Evolutionary conservation across 2,797 vertebrate species (phyloP).

Genomic region (Triplophysa yarkandensis): DNA sequence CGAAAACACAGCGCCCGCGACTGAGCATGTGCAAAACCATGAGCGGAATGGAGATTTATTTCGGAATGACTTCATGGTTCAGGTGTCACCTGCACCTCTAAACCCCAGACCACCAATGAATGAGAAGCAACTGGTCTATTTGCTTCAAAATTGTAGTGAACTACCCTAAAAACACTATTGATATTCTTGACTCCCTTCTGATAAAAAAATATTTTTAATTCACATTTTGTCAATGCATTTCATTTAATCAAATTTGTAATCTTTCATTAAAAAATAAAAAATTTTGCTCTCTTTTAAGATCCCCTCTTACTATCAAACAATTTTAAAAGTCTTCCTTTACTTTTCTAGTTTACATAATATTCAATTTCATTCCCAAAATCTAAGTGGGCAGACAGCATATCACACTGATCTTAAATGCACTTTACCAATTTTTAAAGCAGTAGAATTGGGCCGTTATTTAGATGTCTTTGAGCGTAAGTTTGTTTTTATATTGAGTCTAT

Average conservation of each 20-base stretch:
- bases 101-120: neutral
- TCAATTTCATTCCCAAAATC: neutral
- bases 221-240: too few species aligned
- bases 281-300: too few species aligned
- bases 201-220: neutral
- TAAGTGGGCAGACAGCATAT: neutral
- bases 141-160: neutral
- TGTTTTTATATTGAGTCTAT: conserved; percentile 20
- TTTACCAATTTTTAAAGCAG: conserved; percentile 32
- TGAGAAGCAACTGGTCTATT: neutral
- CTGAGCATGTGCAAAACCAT: conserved; percentile 66
- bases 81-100: conserved; percentile 62
- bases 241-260: too few species aligned
- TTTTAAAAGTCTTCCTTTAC: neutral
- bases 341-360: neutral
- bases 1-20: conserved; percentile 54
- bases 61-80: conserved; percentile 56
- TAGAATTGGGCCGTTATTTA: conserved; percentile 45
- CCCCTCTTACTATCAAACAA: neutral
- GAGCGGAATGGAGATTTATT: conserved; percentile 68
- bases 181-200: neutral
- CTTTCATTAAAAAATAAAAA: too few species aligned
- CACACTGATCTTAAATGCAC: neutral
- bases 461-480: conserved; percentile 11
- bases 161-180: neutral